These are phyloP conservation scores for Serripes groenlandicus DNA, from an alignment of 2,888 invertebrate genomes.

Conservation along the genomic window DNA sequence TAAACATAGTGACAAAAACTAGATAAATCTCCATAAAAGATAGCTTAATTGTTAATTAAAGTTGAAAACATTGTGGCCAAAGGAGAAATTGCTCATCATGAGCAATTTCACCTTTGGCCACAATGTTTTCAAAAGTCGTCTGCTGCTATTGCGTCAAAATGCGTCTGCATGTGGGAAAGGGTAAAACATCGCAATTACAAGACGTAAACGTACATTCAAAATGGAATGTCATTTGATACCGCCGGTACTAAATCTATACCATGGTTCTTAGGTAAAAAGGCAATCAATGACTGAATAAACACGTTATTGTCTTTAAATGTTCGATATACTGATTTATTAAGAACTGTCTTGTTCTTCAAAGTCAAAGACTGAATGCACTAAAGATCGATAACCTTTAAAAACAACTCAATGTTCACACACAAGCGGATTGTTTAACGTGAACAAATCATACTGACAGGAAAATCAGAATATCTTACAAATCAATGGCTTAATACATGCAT, in stretches of 20 bases:
- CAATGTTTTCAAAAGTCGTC: no score
- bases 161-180: no score
- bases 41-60: not conserved
- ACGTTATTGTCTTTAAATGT: not conserved
- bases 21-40: not conserved
- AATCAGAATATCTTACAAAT: constrained; percentile 3
- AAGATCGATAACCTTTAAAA: constrained; percentile 21
- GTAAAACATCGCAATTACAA: no score
- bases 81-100: no score
- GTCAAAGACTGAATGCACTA: constrained; percentile 53
- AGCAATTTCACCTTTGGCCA: no score
- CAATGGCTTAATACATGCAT: no score
- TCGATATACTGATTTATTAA: constrained; percentile 35
- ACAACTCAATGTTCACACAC: constrained; percentile 45
- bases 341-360: constrained; percentile 22
- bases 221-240: no score
- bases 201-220: no score
- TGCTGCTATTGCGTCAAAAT: no score
- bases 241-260: no score
- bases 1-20: not conserved
- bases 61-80: not conserved
- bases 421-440: constrained; percentile 45
- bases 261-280: no score
- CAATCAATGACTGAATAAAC: no score
- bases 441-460: constrained; percentile 49